Evolutionary conservation across 1,140 invertebrate genomes (phyloP), one percentile per base, ranked within the genome.

Genomic region (Drosophila tropicalis): DNA sequence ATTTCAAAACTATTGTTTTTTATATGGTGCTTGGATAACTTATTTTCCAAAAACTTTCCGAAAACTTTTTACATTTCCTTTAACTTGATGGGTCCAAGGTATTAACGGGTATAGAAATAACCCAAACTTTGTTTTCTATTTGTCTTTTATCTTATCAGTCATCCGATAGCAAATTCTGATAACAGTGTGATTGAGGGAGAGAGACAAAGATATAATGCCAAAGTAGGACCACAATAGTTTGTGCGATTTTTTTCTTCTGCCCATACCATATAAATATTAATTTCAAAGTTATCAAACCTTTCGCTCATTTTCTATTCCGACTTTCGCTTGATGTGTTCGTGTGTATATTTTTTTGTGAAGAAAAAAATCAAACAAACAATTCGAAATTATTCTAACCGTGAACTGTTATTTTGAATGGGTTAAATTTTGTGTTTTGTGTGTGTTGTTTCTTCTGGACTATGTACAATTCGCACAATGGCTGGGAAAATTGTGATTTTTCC

Each of bases 401-500:
- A 12, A 5, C 3, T 12, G 12, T 39, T 6, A 12, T 12, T 12
- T n/a, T 51, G 19, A 51, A 51, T 51, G 44, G 44, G 17, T 22
- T 51, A 22, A 51, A 6, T 44, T 44, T 17, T 17, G 2, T 44
- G 5, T 44, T 67, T 22, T 66, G 39, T 19, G 15, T 61, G 47
- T 36, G 34, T 36, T 9, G 10, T 5, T 29, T 29, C 34, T 36
- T 36, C 3, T 36, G 9, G 15, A 54, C 47, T 54, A 90, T 90
- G 89, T 90, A 77, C 67, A 89, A 77, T 58, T 72, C 78, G 9
- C 71, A 63, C 51, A 72, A 61, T 60, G 61, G 29, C n/a, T 90
- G 83, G 79, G 73, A 85, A 67, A 89, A 70, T 62, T 79, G 79
- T 51, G 76, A 89, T 54, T 89, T 90, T 67, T 56, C 81, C 25